Evolutionary conservation across 2,113 vertebrate species (phyloP).

Genomic region (Phalacrocorax brasilianus): DNA sequence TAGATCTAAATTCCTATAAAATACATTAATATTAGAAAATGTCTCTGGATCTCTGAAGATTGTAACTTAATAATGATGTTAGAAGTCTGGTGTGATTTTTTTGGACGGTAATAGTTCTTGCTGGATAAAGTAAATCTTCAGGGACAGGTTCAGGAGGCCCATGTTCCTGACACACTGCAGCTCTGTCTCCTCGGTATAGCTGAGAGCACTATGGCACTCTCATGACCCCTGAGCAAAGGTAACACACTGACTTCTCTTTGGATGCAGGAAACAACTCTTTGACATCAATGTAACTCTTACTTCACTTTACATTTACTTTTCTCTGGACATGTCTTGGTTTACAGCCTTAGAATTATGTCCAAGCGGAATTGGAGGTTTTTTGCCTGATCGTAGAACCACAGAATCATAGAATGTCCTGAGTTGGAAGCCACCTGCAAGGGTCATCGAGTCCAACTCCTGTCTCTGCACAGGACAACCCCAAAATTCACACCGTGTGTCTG

Average conservation of each 20-base stretch:
- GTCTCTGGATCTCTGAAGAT: not conserved
- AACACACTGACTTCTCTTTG: not conserved
- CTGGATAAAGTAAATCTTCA: not conserved
- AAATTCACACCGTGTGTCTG: no score
- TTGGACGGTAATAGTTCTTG: not conserved
- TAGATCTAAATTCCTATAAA: not conserved
- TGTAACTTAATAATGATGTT: not conserved
- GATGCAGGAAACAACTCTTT: not conserved
- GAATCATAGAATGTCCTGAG: no score
- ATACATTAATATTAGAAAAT: not conserved
- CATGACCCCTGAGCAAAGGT: not conserved
- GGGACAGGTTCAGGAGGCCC: not conserved
- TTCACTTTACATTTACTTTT: not conserved
- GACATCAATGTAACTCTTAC: fast-evolving
- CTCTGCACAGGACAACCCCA: no score
- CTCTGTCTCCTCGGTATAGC: not conserved
- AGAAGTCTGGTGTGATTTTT: not conserved
- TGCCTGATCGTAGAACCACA: not conserved
- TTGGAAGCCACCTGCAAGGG: no score
- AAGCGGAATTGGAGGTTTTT: not conserved
- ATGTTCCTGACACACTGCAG: not conserved
- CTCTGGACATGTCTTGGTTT: not conserved
- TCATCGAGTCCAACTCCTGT: no score
- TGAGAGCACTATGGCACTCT: fast-evolving
- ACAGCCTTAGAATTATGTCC: not conserved